Evolutionary conservation across 1,140 invertebrate genomes (phyloP), one percentile per base, ranked within the genome.

Genomic region (Drosophila ambigua): DNA sequence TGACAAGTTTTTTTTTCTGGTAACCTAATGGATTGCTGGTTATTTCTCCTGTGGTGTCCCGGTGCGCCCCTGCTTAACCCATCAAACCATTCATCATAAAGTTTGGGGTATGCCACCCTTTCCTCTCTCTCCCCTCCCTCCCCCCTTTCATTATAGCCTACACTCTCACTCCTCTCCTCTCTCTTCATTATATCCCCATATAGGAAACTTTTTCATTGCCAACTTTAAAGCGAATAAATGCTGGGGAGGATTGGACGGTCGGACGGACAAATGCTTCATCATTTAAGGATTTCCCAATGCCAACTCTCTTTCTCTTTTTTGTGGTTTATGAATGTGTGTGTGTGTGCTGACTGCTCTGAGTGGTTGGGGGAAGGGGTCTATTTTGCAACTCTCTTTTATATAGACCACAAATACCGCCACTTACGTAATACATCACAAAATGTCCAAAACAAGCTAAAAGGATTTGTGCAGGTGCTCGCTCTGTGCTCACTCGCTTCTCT

Each of bases 391-490:
- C 65, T 65, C 72, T 71, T 77, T 66, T 65, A 63, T 80, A 69
- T 68, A 77, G 54, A 71, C 81, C 81, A 64, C 81, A 85, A 85
- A 85, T 87, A 74, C 81, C 81, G 82, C 35, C 81, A 85, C 81
- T 85, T 85, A 85, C 81, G 78, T 87, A 85, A 84, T 84, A 84
- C 82, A 85, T 85, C 82, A 85, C 78, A 82, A 82, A 85, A 85
- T 87, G 82, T 85, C 81, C 81, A 87, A 87, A 39, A 85, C 74
- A 80, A 85, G 78, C 68, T 85, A 85, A 87, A 85, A 85, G 81
- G 81, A 87, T 85, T 85, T 84, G 35, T 39, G 65, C 78, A 65
- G 79, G 64, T 75, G 63, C 41, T 24, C 54, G 52, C 61, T 48
- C 31, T 28, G 26, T 28, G 26, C 26, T 7, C 26, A 2, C 31